These are phyloP conservation scores for Anagrus nilaparvatae DNA, from an alignment of 1,140 invertebrate genomes.

Conservation along the genomic window DNA sequence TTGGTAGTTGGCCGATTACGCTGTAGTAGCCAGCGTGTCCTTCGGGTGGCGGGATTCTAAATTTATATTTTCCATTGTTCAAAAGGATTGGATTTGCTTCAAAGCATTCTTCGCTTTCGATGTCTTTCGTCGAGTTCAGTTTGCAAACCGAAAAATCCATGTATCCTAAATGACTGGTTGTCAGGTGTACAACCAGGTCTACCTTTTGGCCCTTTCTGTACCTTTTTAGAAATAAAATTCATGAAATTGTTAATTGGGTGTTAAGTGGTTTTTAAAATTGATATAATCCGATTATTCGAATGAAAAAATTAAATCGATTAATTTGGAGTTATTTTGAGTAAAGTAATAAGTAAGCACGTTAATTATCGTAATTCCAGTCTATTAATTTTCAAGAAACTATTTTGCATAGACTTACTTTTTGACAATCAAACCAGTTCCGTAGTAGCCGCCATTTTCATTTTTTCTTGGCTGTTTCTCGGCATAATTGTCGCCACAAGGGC, in stretches of 20 bases:
- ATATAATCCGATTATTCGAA: too few species aligned
- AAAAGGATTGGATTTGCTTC: conserved; percentile 46
- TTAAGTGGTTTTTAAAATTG: too few species aligned
- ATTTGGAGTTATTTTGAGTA: not conserved
- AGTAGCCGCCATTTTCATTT: conserved; percentile 53
- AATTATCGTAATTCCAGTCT: too few species aligned
- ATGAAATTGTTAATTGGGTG: too few species aligned
- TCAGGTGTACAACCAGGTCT: conserved; percentile 57
- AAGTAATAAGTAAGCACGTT: not conserved
- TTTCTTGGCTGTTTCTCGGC: conserved; percentile 39
- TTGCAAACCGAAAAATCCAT: conserved; percentile 50
- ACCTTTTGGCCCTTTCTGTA: conserved; percentile 54
- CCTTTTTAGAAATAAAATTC: conserved; percentile 15
- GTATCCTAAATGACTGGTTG: conserved; percentile 57
- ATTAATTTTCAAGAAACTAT: too few species aligned
- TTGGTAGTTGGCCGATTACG: conserved; percentile 39
- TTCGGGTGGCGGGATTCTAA: conserved; percentile 10
- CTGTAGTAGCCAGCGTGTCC: conserved; percentile 16
- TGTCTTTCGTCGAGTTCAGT: conserved; percentile 28
- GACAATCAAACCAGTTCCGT: conserved; percentile 47
- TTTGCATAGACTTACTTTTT: conserved; percentile 21
- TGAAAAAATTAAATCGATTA: not conserved
- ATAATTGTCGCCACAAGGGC: conserved; percentile 48
- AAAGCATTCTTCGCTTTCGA: conserved; percentile 54
- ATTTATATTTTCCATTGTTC: conserved; percentile 33